phyloP scores from a whole-genome alignment of 2,113 vertebrate genomes.

The Melozone crissalis region DNA sequence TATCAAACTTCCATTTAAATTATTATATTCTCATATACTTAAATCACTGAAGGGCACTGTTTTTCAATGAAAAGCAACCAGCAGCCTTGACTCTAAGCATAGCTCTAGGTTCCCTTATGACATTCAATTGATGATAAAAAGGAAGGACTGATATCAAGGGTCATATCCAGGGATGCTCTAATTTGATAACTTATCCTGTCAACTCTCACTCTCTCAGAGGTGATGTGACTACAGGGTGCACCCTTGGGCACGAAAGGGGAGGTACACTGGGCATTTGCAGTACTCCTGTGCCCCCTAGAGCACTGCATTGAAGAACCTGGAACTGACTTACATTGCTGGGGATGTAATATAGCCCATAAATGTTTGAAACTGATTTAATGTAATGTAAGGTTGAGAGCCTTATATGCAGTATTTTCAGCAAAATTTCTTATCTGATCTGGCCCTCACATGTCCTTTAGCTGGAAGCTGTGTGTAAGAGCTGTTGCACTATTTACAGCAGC shows the following conservation, averaged over 20 bases:
- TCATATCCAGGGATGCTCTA: not conserved
- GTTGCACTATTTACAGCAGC: conserved; percentile 60
- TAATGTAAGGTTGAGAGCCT: not conserved
- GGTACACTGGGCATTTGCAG: not conserved
- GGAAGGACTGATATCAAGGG: not conserved
- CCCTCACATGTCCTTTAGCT: conserved; percentile 7
- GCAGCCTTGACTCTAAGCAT: not conserved
- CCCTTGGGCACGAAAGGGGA: not conserved
- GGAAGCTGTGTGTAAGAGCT: not conserved
- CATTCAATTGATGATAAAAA: not conserved
- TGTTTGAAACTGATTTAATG: not conserved
- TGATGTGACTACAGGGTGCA: not conserved
- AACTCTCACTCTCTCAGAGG: not conserved
- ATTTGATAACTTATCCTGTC: not conserved
- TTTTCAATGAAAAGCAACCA: not conserved
- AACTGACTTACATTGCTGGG: not conserved
- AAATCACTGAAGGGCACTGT: not conserved
- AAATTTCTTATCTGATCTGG: not conserved
- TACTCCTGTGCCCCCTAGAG: conserved; percentile 39
- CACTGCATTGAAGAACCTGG: not conserved
- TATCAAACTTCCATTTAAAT: not conserved
- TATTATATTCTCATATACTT: not conserved
- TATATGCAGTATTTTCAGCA: not conserved
- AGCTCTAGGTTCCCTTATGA: not conserved
- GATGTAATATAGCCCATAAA: not conserved